A percentile compares a stretch with the other conserved stretches of the same genome.
Conservation (phyloP, 1,140 invertebrate species). For the Habropoda laboriosa region DNA sequence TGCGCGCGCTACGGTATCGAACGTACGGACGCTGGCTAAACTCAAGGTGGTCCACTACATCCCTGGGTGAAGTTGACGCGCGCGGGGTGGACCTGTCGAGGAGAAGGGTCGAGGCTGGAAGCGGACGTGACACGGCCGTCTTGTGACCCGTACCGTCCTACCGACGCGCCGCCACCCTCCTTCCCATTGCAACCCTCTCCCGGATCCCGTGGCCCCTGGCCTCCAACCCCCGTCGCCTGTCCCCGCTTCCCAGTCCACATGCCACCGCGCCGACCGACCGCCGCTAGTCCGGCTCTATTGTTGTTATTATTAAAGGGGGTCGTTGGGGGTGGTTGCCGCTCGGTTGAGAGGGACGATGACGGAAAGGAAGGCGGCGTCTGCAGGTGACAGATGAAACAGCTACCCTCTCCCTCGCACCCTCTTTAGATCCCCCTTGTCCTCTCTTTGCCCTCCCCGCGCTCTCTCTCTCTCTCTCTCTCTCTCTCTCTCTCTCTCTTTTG, state of each 20-base stretch:
- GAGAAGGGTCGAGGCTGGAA: constrained; percentile 75
- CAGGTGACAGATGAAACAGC: constrained; percentile 81
- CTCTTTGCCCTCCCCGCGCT: constrained; percentile 39
- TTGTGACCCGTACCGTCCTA: constrained; percentile 75
- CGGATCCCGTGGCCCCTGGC: constrained; percentile 41
- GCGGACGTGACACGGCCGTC: constrained; percentile 80
- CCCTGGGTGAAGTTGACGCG: constrained; percentile 72
- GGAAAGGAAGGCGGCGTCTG: constrained; percentile 82
- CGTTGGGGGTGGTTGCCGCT: constrained; percentile 60
- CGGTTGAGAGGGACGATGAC: constrained; percentile 77
- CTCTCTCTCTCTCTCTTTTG: neutral
- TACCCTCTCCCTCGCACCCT: constrained; percentile 68
- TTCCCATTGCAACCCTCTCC: constrained; percentile 58
- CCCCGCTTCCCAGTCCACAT: constrained; percentile 62
- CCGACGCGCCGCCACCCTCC: constrained; percentile 55
- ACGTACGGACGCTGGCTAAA: constrained; percentile 49
- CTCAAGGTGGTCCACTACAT: constrained; percentile 57
- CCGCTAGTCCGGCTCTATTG: constrained; percentile 77
- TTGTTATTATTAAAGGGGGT: constrained; percentile 81
- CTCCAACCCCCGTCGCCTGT: constrained; percentile 13
- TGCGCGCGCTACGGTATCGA: constrained; percentile 48
- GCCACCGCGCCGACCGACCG: constrained; percentile 73
- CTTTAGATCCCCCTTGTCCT: constrained; percentile 61
- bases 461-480: constrained; percentile 27
- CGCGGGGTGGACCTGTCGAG: constrained; percentile 72